phyloP scores from a whole-genome alignment of 1,140 invertebrate species.

The Drosophila suzukii region DNA sequence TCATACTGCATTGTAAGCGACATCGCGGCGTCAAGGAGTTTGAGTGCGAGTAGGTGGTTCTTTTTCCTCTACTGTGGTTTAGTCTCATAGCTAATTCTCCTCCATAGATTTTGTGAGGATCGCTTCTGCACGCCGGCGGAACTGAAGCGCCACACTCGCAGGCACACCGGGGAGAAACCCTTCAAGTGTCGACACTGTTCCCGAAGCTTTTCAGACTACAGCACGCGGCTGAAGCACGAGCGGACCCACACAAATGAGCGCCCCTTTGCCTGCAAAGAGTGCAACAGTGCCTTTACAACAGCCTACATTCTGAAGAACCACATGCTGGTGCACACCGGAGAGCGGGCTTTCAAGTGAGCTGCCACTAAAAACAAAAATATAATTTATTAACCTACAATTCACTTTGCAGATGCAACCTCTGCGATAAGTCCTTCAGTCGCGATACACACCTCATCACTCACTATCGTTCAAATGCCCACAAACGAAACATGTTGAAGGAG shows the following conservation, averaged over 20 bases:
- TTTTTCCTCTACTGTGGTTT: not conserved
- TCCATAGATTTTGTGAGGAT: constrained; percentile 50
- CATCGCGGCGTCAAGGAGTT: constrained; percentile 61
- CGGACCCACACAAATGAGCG: constrained; percentile 86
- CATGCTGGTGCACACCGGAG: constrained; percentile 65
- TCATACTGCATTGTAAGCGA: constrained; percentile 52
- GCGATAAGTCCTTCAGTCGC: constrained; percentile 57
- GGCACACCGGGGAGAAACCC: constrained; percentile 54
- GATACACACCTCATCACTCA: constrained; percentile 52
- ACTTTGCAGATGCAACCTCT: constrained; percentile 51
- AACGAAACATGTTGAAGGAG: constrained; percentile 44
- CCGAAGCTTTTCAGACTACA: constrained; percentile 61
- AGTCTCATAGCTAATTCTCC: not conserved
- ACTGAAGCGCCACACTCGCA: constrained; percentile 58
- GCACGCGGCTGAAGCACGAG: constrained; percentile 60
- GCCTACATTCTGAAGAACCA: constrained; percentile 69
- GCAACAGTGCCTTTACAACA: constrained; percentile 86
- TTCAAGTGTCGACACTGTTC: constrained; percentile 59
- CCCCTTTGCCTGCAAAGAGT: constrained; percentile 86
- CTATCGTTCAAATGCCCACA: constrained; percentile 61
- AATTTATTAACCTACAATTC: not conserved
- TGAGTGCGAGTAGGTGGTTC: constrained; percentile 42
- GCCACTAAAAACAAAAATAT: constrained; percentile 39
- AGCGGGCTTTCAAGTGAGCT: constrained; percentile 51
- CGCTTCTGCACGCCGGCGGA: constrained; percentile 65